Percentiles rank a stretch among this genome's conserved stretches.
Evolutionary conservation across 1,140 invertebrate species (phyloP).

Genomic region (Bombus waltoni): DNA sequence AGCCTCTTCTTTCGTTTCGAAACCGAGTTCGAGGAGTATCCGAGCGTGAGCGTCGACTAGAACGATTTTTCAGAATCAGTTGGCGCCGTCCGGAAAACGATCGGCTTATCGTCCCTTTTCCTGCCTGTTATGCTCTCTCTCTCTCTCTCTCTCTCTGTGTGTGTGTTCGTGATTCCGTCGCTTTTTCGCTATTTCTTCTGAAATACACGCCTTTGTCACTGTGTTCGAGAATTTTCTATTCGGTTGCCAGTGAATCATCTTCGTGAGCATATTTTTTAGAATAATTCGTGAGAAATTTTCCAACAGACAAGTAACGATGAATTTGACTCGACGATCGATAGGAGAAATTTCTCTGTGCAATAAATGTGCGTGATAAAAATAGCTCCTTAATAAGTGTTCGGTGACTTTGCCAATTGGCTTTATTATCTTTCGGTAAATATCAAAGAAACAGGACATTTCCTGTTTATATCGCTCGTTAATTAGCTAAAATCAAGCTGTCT

Average conservation of each 20-base stretch:
- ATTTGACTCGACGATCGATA: no score
- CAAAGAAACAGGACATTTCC: no score
- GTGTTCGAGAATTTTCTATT: background rate
- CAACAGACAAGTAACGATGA: no score
- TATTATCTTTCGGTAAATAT: no score
- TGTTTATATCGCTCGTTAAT: no score
- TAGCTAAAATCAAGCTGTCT: no score
- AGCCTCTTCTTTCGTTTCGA: background rate
- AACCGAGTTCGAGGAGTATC: background rate
- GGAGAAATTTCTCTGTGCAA: no score
- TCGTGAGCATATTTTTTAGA: background rate
- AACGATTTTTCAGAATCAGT: constrained; percentile 30
- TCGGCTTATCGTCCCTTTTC: constrained; percentile 15
- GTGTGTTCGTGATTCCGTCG: background rate
- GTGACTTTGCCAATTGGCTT: no score
- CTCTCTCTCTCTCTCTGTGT: background rate
- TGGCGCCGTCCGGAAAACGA: background rate
- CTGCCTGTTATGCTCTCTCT: background rate
- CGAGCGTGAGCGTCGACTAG: background rate
- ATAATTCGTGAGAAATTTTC: background rate
- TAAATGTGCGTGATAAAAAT: background rate
- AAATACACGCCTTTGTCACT: background rate
- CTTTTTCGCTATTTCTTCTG: background rate
- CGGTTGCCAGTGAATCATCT: background rate
- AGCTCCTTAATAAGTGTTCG: no score